Evolutionary conservation across 2,113 vertebrate genomes (phyloP).

Genomic region (Papio anubis): DNA sequence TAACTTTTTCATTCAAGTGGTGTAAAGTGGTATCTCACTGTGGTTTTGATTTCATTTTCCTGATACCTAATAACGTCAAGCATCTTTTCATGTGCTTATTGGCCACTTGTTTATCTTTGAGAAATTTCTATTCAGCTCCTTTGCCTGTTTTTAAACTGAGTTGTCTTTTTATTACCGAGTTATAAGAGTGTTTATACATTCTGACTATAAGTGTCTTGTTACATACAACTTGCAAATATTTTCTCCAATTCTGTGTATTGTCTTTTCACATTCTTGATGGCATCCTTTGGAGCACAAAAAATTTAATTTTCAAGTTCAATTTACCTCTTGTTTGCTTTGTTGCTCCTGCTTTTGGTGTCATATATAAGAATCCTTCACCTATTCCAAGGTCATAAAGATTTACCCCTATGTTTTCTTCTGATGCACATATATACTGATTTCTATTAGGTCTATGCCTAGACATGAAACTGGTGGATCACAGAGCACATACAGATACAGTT

Average conservation of each 20-base stretch:
- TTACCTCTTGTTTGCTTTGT: neutral
- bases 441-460: neutral
- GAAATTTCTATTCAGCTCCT: neutral
- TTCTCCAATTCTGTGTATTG: neutral
- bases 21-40: neutral
- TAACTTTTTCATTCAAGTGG: neutral
- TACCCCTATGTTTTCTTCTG: neutral
- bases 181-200: neutral
- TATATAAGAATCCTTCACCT: neutral
- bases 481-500: neutral
- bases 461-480: neutral
- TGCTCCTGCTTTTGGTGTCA: neutral
- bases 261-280: neutral
- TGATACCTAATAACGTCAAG: neutral
- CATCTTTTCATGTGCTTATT: neutral
- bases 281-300: neutral
- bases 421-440: neutral
- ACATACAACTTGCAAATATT: neutral
- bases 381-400: neutral
- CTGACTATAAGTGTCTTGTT: neutral
- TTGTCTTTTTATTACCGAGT: neutral
- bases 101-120: neutral
- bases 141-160: neutral
- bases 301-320: neutral
- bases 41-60: neutral